phyloP scores from a whole-genome alignment of 2,113 vertebrate species.

The Anser brachyrhynchus region DNA sequence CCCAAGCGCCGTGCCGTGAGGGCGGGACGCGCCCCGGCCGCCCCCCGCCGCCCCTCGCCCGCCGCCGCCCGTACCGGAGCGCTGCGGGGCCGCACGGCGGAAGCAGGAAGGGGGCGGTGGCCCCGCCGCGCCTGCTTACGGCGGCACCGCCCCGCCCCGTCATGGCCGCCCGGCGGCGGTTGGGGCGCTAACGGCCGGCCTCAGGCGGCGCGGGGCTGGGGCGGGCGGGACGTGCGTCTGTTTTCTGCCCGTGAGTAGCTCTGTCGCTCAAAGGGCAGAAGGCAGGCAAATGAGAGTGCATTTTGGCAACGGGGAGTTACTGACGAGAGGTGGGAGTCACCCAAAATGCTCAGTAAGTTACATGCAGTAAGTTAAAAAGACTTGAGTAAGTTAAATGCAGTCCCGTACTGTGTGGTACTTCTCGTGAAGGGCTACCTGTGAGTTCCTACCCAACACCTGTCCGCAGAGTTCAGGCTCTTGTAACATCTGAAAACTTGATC shows the following conservation, averaged over 20 bases:
- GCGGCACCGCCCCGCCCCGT: too few species aligned
- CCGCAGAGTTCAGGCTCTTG: not conserved
- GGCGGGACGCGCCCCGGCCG: too few species aligned
- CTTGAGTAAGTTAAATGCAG: not conserved
- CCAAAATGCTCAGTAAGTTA: not conserved
- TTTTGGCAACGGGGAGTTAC: not conserved
- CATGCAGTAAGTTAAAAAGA: not conserved
- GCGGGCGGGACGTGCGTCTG: not conserved
- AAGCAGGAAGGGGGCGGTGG: too few species aligned
- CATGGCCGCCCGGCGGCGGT: too few species aligned
- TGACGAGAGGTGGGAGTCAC: not conserved
- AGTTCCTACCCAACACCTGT: not conserved
- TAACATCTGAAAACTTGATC: not conserved
- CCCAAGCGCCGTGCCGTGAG: too few species aligned
- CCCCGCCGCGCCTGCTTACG: too few species aligned
- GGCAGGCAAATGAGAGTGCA: not conserved
- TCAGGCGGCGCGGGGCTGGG: too few species aligned
- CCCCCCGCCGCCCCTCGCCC: too few species aligned
- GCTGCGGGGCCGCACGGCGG: too few species aligned
- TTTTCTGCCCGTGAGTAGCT: not conserved
- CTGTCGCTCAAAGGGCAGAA: not conserved
- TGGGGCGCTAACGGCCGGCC: too few species aligned
- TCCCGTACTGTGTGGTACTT: not conserved
- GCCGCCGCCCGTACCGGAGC: too few species aligned
- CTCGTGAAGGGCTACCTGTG: not conserved